Evolutionary conservation across 2,888 invertebrate genomes (phyloP), one percentile per base, ranked within the genome.

Genomic region (Nymphalis c-album): DNA sequence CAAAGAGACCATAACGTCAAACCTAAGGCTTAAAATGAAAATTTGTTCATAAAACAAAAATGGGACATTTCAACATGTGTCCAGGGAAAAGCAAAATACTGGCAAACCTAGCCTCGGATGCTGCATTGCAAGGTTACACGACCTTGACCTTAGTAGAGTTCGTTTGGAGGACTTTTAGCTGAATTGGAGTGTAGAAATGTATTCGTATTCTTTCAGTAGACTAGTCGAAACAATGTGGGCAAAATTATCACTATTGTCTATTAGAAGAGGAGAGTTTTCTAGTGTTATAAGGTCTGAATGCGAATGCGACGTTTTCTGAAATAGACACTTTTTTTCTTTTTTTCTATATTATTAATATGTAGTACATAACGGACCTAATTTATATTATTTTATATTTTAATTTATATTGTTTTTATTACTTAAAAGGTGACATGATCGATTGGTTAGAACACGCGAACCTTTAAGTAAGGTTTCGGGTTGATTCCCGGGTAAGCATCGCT

Each of bases 61-160:
- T 26, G 17, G 26, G 6, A 6, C 6, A 31, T 31, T 31, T 31
- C 6, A 31, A 31, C 17, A 4, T 35, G 2, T 40, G 40, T 57
- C 57, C 57, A 40, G 10, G 10, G 18, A 18, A n/a, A 18, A 20
- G 18, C 8, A 1, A n/a, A 40, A n/a, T n/a, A 10, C 2, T 57
- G 57, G 57, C 10, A 13, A 57, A 7, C 57, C 35, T 57, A 57
- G 13, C 57, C 40, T 57, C 57, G 70, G 77, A 80, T 80, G 80
- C 83, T 84, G 84, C 82, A 79, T 80, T 76, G 73, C 82, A 80
- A 83, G 82, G 83, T 75, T 71, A 63, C 69, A 53, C 71, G 74
- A 74, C 84, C 84, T 79, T 83, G 81, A 80, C 84, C 78, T 82
- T 79, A 75, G 20, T 45, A 59, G n/a, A 55, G 31, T 51, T 65